A percentile compares a stretch with the other conserved stretches of the same genome.
Evolutionary conservation across 2,888 invertebrate genomes (phyloP).

Genomic region (Athrips mouffetella): DNA sequence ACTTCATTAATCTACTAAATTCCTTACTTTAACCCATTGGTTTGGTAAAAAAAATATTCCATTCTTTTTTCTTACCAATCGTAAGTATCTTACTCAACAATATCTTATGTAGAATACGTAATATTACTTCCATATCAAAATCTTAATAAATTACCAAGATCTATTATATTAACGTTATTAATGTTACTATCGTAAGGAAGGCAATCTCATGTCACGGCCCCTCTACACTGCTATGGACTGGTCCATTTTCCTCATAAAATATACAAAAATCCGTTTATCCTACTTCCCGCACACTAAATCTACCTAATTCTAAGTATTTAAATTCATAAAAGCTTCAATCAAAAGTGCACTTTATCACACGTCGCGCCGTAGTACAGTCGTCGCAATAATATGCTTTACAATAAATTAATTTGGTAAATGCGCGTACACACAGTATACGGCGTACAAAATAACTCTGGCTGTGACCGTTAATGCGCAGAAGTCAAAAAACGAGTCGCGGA

Average conservation of each 20-base stretch:
- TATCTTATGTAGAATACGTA: slow-evolving; percentile 3
- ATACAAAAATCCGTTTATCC: not conserved
- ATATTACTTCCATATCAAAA: slow-evolving; percentile 42
- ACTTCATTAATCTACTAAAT: not conserved
- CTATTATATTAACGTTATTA: slow-evolving; percentile 41
- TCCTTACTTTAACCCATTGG: not conserved
- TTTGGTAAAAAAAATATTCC: slow-evolving; percentile 13
- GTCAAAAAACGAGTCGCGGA: too few relatives aligned
- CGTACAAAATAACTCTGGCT: too few relatives aligned
- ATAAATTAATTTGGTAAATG: too few relatives aligned
- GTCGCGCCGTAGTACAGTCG: not conserved
- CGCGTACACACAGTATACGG: too few relatives aligned
- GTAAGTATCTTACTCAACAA: not conserved
- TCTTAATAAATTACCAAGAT: slow-evolving; percentile 44
- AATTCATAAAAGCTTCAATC: not conserved
- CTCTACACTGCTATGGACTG: not conserved
- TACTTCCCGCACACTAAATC: not conserved
- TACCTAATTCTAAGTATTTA: not conserved
- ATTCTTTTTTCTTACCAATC: slow-evolving; percentile 8
- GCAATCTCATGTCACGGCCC: slow-evolving; percentile 8
- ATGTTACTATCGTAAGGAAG: slow-evolving; percentile 22
- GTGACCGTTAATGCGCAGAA: too few relatives aligned
- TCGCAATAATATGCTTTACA: too few relatives aligned
- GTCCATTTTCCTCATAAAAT: not conserved
- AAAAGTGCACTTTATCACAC: not conserved